Evolutionary conservation across 2,888 invertebrate genomes (phyloP), one percentile per base, ranked within the genome.

Genomic region (Tiliacea aurago): DNA sequence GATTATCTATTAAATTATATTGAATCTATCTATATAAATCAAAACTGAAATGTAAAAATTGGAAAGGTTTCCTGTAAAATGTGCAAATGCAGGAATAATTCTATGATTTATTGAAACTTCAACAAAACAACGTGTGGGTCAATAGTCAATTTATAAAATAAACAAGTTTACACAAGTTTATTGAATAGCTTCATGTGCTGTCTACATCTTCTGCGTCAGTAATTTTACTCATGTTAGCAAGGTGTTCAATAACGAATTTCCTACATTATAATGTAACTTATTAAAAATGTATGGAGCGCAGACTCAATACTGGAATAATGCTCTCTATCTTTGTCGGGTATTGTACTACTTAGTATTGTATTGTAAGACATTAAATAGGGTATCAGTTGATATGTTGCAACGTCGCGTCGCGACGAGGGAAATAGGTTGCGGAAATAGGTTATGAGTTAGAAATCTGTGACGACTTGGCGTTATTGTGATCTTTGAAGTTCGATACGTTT

Each of bases 371-470:
- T 73, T 56, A 51, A 67, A 66, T 76, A 76, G 70, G 67, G 53
- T 83, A 71, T 83, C 74, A 59, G 79, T 69, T 70, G 72, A 71
- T 63, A 70, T 59, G 64, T 71, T 56, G 20, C 70, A 61, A 64
- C 65, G 51, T 51, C 37, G 59, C 51, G 76, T 7, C 43, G 53
- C 56, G 45, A 59, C 58, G 45, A 70, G 55, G 43, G 49, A 83
- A 78, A 73, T 81, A 78, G 84, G 73, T 71, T 79, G 59, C 58
- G 75, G 67, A 82, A 69, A 73, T 81, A 69, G 78, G 79, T 73
- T 82, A 75, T 70, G 72, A 76, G 80, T 68, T 64, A 33, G 45
- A 75, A 68, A 61, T 76, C 66, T 66, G 43, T 61, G 45, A 67
- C 53, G n/a, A 67, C 67, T 67, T 59, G 62, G 59, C 59, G n/a